Evolutionary conservation across 2,113 vertebrate genomes (phyloP).

Genomic region (Eretmochelys imbricata): DNA sequence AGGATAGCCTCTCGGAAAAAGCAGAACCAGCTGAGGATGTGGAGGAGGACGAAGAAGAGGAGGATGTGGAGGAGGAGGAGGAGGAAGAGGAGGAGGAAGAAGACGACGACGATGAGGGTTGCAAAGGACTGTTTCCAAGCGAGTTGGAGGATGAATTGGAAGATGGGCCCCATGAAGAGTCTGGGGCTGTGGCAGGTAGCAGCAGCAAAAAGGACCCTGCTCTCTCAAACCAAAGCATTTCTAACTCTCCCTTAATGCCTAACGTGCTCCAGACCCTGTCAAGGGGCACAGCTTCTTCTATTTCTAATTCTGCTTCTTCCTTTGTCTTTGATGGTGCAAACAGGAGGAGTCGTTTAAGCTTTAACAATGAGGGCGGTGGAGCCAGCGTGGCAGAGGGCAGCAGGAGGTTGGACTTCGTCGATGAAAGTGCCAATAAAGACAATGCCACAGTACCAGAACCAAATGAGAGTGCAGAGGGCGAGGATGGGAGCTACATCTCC

Average conservation of each 20-base stretch:
- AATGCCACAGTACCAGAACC: constrained; percentile 99
- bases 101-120: constrained; percentile 88
- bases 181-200: constrained; percentile 84
- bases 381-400: constrained; percentile 88
- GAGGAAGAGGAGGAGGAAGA: constrained; percentile 89
- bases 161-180: constrained; percentile 87
- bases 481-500: constrained; percentile 88
- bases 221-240: constrained; percentile 99
- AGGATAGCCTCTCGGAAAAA: constrained; percentile 79
- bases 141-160: constrained; percentile 90
- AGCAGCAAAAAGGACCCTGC: constrained; percentile 91
- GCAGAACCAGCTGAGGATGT: constrained; percentile 77
- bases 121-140: constrained; percentile 85
- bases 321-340: constrained; percentile 92
- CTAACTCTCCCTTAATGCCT: constrained; percentile 99
- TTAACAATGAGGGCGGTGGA: constrained; percentile 97
- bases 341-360: constrained; percentile 96
- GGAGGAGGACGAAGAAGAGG: constrained; percentile 85
- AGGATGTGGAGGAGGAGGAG: constrained; percentile 83
- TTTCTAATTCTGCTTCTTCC: constrained; percentile 93
- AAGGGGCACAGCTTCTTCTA: constrained; percentile 89
- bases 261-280: constrained; percentile 95
- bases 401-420: constrained; percentile 91
- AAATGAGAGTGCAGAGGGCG: constrained; percentile 96
- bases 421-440: constrained; percentile 99